Evolutionary conservation across 2,113 vertebrate genomes (phyloP), one percentile per base, ranked within the genome.

Genomic region (Solea solea): DNA sequence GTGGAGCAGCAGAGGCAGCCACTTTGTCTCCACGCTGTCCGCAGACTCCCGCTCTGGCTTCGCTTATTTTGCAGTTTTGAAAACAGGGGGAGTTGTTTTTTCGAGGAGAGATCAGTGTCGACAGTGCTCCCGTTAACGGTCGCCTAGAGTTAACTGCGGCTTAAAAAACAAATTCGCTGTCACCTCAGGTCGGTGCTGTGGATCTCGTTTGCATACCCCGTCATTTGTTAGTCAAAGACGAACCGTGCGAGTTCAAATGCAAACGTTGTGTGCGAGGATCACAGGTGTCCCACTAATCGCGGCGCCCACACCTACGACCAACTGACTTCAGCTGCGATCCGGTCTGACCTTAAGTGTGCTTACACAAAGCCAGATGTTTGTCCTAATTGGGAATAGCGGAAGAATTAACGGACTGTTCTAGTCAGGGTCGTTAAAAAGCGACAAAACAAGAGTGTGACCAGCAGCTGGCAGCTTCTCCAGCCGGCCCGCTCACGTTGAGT

Each of bases 381-480:
- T 70, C 64, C 52, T 72, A 45, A 48, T 9, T 50, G 27, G 21
- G 58, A 67, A 77, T 61, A 67, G 74, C 78, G 78, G 55, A 42
- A 57, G 78, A 75, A 46, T 88, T 82, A 83, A 88, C 76, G 51
- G 49, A 59, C 78, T 71, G 75, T 83, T 88, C 80, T 69, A 79
- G 58, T 86, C 82, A 87, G 78, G 76, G 81, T 69, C 65, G 76
- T 61, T 41, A 54, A 79, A 90, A 34, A 84, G 76, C 70, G 67
- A 77, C 82, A 85, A 80, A 86, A 85, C 83, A 86, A 82, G 58
- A 52, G 74, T 71, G 62, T 81, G 78, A 81, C 85, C 83, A 81
- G 51, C 82, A 86, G 82, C 87, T 84, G 80, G 74, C 74, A 64
- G 81, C 60, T 45, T 76, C 76, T 66, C 54, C 62, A 21, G 27